Evolutionary conservation across 2,888 invertebrate genomes (phyloP).

Genomic region (Leptothorax acervorum): DNA sequence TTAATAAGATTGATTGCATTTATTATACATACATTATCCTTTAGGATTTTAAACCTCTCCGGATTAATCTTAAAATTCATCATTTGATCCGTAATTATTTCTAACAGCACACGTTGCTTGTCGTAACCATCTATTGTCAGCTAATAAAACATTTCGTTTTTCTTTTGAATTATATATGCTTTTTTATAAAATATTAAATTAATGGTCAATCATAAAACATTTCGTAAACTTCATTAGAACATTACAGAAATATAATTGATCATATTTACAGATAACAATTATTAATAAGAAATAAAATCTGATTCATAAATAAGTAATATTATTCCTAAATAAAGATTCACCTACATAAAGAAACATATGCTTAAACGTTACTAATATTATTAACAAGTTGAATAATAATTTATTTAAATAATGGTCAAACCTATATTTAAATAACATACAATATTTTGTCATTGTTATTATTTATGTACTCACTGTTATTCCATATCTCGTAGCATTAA

Average conservation of each 20-base stretch:
- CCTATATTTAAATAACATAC: not conserved
- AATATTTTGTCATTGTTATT: not conserved
- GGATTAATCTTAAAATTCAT: conserved; percentile 93
- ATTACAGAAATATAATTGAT: not conserved
- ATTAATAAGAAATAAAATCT: not conserved
- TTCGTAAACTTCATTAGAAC: not conserved
- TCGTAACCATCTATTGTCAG: conserved; percentile 95
- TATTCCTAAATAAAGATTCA: not conserved
- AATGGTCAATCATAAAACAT: no score
- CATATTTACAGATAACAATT: not conserved
- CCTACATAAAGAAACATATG: not conserved
- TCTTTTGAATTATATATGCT: not conserved
- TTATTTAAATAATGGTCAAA: no score
- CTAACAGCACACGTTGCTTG: conserved; percentile 93
- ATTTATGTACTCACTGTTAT: conserved; percentile 89
- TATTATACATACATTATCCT: conserved; percentile 90
- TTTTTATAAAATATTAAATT: not conserved
- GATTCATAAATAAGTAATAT: not conserved
- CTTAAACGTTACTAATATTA: not conserved
- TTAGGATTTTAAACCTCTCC: conserved; percentile 93
- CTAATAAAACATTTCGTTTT: conserved; percentile 85
- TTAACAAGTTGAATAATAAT: not conserved
- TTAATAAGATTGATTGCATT: not conserved
- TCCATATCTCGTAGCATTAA: conserved; percentile 93
- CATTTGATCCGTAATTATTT: conserved; percentile 94